Base-by-base conservation (phyloP, 2,888 invertebrate species). In the Linnaemya tessellans region DNA sequence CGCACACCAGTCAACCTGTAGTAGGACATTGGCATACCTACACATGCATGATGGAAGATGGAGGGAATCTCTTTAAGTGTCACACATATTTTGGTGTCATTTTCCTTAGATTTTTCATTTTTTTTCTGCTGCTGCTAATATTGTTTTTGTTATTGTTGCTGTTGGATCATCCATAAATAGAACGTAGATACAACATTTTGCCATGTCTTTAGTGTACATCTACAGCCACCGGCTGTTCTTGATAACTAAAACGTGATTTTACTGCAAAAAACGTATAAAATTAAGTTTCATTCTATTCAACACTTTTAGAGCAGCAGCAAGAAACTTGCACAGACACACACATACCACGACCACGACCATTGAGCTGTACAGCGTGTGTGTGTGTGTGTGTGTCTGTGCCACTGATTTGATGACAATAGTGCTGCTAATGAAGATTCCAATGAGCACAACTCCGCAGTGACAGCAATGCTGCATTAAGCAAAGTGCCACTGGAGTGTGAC, bases 161-260 rank as follows among this genome's bases (percentile, higher is more conserved):
- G 25, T 75, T 49, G 22, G 68, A 38, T 13, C 62, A 46, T 30
- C 54, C 54, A 80, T 71, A 64, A 56, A 64, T 46, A 62, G 35
- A 56, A 38, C 41, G 74, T n/a, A 46, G 46, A 46, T 46, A 46
- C 46, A 87, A 80, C 80, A 68, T 56, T 78, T 80, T 71, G 46
- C 51, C 54, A 78, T 77, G 84, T 77, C 77, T 77, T 81, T 77
- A 62, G 75, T 64, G 62, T 56, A 67, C 74, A 70, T 70, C 80
- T 79, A 65, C 43, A 68, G 71, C 82, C 86, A 86, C 87, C 89
- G 89, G 88, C 87, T 89, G 89, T 86, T 87, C 84, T 87, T 88
- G 88, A 89, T 89, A 88, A 87, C 87, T 81, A 84, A 88, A 88
- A 88, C 89, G 89, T 89, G 89, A 89, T 88, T 88, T 87, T 80